A percentile compares a stretch with the other conserved stretches of the same genome.
Conservation (phyloP, 2,113 vertebrate species). For the Hypomesus transpacificus region DNA sequence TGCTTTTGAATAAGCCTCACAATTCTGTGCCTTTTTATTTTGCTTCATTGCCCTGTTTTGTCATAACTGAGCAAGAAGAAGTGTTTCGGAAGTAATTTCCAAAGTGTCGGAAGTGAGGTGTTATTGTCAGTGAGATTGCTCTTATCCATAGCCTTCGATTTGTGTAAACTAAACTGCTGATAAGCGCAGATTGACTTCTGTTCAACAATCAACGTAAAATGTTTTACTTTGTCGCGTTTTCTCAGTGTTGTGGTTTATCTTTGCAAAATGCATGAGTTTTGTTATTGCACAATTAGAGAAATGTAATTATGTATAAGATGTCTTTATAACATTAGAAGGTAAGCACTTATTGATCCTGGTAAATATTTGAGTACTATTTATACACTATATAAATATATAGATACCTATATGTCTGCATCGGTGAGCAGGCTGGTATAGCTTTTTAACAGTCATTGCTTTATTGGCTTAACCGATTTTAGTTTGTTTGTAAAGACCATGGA, state of each 20-base stretch:
- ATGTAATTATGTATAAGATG: constrained; percentile 89
- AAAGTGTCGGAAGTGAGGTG: constrained; percentile 80
- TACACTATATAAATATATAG: constrained; percentile 55
- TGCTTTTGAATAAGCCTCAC: constrained; percentile 88
- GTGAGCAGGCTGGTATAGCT: constrained; percentile 43
- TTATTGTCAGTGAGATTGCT: constrained; percentile 88
- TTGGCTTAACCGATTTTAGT: constrained; percentile 39
- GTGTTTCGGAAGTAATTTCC: constrained; percentile 23
- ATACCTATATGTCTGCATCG: constrained; percentile 67
- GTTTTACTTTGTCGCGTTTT: constrained; percentile 92
- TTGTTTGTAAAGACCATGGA: constrained; percentile 52
- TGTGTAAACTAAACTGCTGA: constrained; percentile 81
- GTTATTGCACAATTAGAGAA: constrained; percentile 93
- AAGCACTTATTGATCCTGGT: constrained; percentile 72
- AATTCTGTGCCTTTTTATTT: constrained; percentile 95
- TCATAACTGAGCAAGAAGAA: constrained; percentile 79
- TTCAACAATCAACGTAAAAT: constrained; percentile 90
- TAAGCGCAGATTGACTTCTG: constrained; percentile 89
- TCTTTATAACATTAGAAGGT: constrained; percentile 96
- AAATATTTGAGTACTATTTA: constrained; percentile 75
- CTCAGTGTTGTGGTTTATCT: constrained; percentile 94
- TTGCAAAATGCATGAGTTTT: constrained; percentile 95
- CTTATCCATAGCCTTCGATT: constrained; percentile 86
- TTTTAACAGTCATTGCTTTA: constrained; percentile 66
- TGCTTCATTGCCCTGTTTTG: constrained; percentile 84